Conservation (phyloP, 2,888 invertebrate species). For the Escarpia spicata region DNA sequence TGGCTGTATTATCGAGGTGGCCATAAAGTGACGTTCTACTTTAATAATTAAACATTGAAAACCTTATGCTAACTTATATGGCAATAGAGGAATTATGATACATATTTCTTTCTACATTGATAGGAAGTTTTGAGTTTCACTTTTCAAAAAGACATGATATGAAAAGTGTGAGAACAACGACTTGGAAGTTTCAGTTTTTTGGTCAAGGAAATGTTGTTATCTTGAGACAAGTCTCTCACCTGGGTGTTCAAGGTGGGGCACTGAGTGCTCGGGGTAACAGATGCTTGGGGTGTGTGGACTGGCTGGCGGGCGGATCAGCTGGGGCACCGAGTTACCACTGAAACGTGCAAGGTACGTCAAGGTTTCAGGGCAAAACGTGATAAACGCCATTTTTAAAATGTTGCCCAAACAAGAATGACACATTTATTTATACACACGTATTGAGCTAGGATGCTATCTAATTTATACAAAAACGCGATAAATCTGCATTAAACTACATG, state of each 20-base stretch:
- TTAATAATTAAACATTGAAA: too few species aligned
- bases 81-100: not conserved
- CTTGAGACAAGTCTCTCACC: not conserved
- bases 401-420: too few species aligned
- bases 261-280: not conserved
- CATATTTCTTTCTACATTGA: not conserved
- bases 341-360: not conserved
- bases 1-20: too few species aligned
- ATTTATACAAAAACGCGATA: too few species aligned
- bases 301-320: constrained; percentile 12
- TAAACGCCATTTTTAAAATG: too few species aligned
- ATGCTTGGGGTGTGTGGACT: not conserved
- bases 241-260: not conserved
- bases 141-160: not conserved
- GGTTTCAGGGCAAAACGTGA: not conserved
- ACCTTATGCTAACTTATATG: too few species aligned
- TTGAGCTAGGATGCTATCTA: too few species aligned
- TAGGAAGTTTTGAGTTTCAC: not conserved
- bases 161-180: not conserved
- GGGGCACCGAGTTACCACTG: constrained; percentile 12
- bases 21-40: too few species aligned
- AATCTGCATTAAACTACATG: too few species aligned
- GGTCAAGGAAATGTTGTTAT: not conserved
- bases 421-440: too few species aligned
- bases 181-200: not conserved